A percentile compares a stretch with the other conserved stretches of the same genome.
These are phyloP conservation scores for Myotis daubentonii DNA, from an alignment of 2,797 vertebrate genomes.

Conservation along the genomic window DNA sequence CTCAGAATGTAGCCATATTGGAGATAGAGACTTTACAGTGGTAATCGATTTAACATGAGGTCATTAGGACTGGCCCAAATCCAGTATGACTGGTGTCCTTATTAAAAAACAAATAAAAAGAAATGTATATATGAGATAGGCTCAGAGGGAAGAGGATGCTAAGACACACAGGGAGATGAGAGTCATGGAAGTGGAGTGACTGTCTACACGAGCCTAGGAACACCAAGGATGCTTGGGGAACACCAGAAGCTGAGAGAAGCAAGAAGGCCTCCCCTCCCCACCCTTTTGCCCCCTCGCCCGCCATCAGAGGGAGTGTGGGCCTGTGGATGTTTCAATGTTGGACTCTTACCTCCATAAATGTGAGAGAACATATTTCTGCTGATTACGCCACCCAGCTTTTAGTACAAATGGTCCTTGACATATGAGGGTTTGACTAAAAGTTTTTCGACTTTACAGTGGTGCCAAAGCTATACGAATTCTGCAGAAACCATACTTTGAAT, in stretches of 20 bases:
- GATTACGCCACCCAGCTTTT: neutral
- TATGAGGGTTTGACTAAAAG: neutral
- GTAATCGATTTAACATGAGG: neutral
- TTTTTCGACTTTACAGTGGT: neutral
- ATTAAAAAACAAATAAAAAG: neutral
- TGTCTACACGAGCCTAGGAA: neutral
- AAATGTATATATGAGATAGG: neutral
- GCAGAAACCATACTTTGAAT: neutral
- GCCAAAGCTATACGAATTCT: neutral
- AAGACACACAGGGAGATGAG: neutral
- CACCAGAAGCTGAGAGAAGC: neutral
- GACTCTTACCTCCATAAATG: neutral
- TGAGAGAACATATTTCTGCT: neutral
- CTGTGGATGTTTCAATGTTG: neutral
- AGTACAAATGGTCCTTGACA: neutral
- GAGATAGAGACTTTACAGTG: neutral
- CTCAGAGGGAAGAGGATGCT: neutral
- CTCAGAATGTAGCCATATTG: neutral
- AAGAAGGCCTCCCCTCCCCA: too few relatives aligned
- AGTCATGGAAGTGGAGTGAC: neutral
- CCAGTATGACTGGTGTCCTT: neutral
- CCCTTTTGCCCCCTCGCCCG: neutral
- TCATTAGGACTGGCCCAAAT: neutral
- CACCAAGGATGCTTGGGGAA: neutral
- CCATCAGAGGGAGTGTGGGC: neutral